Conservation (phyloP, 2,797 vertebrate genomes). For the Xenentodon cancila region DNA sequence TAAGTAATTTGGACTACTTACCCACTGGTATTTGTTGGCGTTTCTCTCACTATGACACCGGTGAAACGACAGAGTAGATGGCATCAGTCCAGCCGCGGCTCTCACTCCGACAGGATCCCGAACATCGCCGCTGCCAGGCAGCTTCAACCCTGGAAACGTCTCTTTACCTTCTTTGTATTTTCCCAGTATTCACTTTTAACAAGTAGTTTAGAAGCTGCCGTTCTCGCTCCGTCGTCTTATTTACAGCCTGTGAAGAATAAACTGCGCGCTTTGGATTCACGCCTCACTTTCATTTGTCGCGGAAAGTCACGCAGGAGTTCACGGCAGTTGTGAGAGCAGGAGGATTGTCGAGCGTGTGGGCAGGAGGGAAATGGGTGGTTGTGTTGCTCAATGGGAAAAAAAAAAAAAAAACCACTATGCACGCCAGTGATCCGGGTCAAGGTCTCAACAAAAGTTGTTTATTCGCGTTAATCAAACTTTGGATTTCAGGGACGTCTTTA, state of each 20-base stretch:
- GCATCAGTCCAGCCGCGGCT: not conserved
- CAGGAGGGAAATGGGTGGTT: no score
- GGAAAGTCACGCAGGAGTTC: not conserved
- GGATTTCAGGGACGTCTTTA: no score
- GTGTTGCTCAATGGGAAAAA: no score
- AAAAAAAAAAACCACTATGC: no score
- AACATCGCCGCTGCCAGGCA: not conserved
- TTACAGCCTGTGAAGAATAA: not conserved
- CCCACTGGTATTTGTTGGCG: no score
- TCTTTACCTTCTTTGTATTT: not conserved
- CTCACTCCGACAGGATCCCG: conserved; percentile 37
- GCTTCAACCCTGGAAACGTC: not conserved
- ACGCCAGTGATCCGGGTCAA: no score
- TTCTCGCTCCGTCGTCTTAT: not conserved
- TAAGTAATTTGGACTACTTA: no score
- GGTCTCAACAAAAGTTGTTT: no score
- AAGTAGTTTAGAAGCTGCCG: not conserved
- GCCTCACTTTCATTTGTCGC: not conserved
- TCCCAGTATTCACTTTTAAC: not conserved
- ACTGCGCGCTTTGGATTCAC: not conserved
- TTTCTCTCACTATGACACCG: no score
- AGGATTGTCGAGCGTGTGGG: no score
- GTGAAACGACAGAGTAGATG: not conserved
- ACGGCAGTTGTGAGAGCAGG: not conserved
- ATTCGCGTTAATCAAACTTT: no score